A percentile compares a stretch with the other conserved stretches of the same genome.
phyloP scores from a whole-genome alignment of 2,888 invertebrate genomes.

The Melolontha melolontha region DNA sequence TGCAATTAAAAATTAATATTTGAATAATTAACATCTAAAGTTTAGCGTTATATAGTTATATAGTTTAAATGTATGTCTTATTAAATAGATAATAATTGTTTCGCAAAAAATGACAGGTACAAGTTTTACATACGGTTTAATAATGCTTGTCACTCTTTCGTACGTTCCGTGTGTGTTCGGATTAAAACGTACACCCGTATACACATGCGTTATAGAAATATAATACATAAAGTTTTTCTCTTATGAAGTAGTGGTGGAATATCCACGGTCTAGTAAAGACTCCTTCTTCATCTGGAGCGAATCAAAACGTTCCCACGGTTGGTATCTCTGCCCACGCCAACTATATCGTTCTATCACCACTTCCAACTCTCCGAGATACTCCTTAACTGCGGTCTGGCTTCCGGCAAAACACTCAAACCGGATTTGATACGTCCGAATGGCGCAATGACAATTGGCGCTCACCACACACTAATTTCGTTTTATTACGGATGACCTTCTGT shows the following conservation, averaged over 20 bases:
- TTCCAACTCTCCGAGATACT: conserved; percentile 49
- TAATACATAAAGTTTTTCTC: no score
- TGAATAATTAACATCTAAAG: no score
- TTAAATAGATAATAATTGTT: no score
- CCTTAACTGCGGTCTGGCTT: conserved; percentile 49
- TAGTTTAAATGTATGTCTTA: no score
- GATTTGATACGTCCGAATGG: conserved; percentile 41
- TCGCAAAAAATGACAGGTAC: no score
- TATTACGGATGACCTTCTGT: neutral
- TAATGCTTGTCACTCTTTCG: no score
- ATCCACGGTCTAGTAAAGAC: conserved; percentile 43
- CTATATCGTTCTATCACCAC: conserved; percentile 48
- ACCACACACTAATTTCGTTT: conserved; percentile 15
- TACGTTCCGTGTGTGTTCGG: no score
- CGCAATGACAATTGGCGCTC: conserved; percentile 23
- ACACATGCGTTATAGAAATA: no score
- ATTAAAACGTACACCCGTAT: no score
- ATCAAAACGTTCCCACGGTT: conserved; percentile 50
- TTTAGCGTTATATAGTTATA: no score
- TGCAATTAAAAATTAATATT: no score
- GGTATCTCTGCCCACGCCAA: conserved; percentile 50
- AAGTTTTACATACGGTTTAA: no score
- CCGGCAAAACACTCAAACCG: conserved; percentile 46
- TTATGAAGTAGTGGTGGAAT: conserved; percentile 45
- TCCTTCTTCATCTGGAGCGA: conserved; percentile 47